A percentile compares a stretch with the other conserved stretches of the same genome.
These are phyloP conservation scores for Paraescarpia echinospica DNA, from an alignment of 1,140 invertebrate genomes.

Conservation along the genomic window DNA sequence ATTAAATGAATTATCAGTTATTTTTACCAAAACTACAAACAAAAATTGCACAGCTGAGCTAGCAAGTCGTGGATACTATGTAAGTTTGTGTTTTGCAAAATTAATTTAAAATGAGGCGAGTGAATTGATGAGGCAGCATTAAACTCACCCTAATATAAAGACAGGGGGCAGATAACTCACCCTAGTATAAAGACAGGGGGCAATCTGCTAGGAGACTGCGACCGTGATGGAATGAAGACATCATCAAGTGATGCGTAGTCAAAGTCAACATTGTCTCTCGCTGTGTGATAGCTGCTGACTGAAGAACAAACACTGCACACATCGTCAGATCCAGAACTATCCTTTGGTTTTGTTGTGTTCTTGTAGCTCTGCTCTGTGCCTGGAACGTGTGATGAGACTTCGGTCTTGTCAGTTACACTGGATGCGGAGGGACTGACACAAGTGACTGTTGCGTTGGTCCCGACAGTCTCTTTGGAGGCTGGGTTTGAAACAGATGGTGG, in stretches of 20 bases:
- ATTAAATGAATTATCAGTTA: no score
- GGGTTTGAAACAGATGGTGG: not conserved
- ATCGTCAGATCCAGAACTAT: not conserved
- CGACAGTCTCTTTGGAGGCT: not conserved
- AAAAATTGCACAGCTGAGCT: no score
- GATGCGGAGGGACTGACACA: not conserved
- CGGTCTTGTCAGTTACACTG: not conserved
- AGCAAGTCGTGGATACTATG: no score
- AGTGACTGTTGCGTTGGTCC: not conserved
- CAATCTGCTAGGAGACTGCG: constrained; percentile 7
- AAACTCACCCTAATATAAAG: no score
- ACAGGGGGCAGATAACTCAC: not conserved
- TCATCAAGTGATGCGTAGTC: not conserved
- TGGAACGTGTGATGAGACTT: not conserved
- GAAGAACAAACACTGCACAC: not conserved
- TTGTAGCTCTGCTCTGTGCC: not conserved
- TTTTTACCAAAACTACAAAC: no score
- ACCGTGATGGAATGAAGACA: not conserved
- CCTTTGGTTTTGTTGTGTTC: not conserved
- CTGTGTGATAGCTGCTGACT: not conserved
- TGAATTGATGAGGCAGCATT: no score
- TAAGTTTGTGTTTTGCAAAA: no score
- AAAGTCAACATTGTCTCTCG: not conserved
- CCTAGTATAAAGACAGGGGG: not conserved
- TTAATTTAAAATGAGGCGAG: no score